phyloP scores from a whole-genome alignment of 2,797 vertebrate genomes.

The Podarcis lilfordi region DNA sequence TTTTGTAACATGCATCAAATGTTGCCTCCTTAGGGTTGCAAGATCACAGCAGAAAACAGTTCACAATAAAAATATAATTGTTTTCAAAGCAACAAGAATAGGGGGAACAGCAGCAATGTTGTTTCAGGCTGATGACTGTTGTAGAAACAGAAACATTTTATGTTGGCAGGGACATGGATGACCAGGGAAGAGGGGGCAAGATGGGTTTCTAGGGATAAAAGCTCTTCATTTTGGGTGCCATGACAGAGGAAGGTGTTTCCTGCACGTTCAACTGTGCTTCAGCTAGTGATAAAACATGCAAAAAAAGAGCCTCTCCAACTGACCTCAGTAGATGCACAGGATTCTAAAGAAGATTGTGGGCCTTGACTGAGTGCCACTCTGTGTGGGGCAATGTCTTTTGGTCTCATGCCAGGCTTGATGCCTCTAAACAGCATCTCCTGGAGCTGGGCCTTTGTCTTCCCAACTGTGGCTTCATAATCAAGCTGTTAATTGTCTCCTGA shows the following conservation, averaged over 20 bases:
- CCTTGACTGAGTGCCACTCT: neutral
- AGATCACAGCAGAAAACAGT: neutral
- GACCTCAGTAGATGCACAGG: neutral
- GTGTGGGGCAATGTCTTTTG: neutral
- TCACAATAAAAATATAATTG: neutral
- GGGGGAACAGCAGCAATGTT: neutral
- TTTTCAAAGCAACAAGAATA: neutral
- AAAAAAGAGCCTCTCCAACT: neutral
- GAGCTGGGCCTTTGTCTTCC: neutral
- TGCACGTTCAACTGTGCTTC: neutral
- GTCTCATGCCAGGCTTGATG: neutral
- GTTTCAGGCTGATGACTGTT: neutral
- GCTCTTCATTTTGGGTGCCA: neutral
- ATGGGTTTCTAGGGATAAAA: neutral
- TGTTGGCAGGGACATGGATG: neutral
- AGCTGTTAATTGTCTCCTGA: neutral
- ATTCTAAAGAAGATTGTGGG: neutral
- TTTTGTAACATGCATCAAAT: neutral
- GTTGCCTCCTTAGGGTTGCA: neutral
- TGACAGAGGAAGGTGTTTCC: neutral
- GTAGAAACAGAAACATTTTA: neutral
- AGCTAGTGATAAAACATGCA: neutral
- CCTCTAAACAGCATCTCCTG: neutral
- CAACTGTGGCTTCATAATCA: neutral
- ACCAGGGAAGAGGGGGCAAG: neutral